Percentiles rank a stretch among this genome's conserved stretches.
These are phyloP conservation scores for Myotis planiceps DNA, from an alignment of 2,797 vertebrate species.

Conservation along the genomic window DNA sequence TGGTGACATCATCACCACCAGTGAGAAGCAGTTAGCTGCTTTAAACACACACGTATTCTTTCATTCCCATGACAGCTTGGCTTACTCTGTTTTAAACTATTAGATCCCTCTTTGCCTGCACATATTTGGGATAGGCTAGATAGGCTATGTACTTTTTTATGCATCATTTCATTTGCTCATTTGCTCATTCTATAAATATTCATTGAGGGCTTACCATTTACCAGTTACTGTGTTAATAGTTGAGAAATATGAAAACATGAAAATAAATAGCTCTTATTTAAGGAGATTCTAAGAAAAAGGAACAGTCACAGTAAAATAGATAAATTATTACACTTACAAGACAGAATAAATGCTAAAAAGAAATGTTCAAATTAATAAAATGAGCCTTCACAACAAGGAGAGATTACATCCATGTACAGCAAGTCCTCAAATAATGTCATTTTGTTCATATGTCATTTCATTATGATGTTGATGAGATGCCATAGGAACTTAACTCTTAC, in stretches of 20 bases:
- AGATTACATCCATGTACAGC: not conserved
- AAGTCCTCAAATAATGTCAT: not conserved
- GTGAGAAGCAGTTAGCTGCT: not conserved
- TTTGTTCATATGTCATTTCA: not conserved
- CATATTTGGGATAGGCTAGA: not conserved
- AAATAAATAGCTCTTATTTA: not conserved
- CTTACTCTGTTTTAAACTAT: not conserved
- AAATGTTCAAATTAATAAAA: constrained; percentile 1
- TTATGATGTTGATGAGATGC: not conserved
- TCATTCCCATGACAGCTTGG: not conserved
- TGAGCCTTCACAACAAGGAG: not conserved
- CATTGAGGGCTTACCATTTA: not conserved
- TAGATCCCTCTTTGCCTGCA: not conserved
- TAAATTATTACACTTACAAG: not conserved
- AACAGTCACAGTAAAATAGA: not conserved
- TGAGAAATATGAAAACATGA: not conserved
- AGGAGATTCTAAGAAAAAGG: not conserved
- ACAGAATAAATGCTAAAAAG: not conserved
- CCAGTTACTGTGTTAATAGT: not conserved
- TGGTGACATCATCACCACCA: not conserved
- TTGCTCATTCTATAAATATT: constrained; percentile 18
- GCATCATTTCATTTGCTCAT: not conserved
- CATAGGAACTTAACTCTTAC: not conserved
- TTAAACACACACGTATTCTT: constrained; percentile 37
- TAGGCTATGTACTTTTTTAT: not conserved